Base-by-base conservation (phyloP, 1,140 invertebrate genomes). In the Aphaenogaster ashmeadi region DNA sequence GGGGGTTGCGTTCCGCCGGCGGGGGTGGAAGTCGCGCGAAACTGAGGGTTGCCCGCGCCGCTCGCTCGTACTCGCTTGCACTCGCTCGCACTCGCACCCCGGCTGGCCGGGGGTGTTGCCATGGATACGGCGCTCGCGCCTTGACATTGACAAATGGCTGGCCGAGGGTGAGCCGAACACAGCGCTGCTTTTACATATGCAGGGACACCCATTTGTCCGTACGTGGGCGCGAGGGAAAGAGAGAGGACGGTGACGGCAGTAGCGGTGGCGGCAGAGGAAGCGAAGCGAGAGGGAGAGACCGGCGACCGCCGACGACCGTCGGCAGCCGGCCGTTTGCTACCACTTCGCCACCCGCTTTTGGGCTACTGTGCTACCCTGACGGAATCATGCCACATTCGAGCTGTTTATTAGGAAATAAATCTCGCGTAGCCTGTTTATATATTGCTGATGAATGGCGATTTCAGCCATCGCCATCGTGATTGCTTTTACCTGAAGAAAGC, bases 81-180 rank as follows among this genome's bases (percentile, higher is more conserved):
- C 89, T 91, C 90, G 89, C 91, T 94, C 91, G 89, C 89, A 91
- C 90, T 91, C 90, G 90, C 91, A 86, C 74, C 58, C 72, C 81
- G 80, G 87, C 84, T 88, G 78, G 92, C 91, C 93, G 90, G 94
- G 93, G 94, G 95, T 93, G 95, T 95, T 95, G 60, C 95, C 93
- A 95, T 95, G 94, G 92, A 85, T 95, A 95, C 95, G 92, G 95
- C 94, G 95, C 95, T 95, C 94, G 95, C 94, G 95, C 95, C 95
- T 95, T 95, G 95, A 95, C 95, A 95, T 95, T 95, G 95, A 95
- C 94, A 95, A 95, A 95, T 95, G 94, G 94, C 94, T 92, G 93
- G 94, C 92, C 93, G 95, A 95, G 94, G 95, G 95, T 94, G 95
- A 95, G 92, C 93, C 93, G 94, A 95, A 94, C 94, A 95, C 94